Conservation (phyloP, 1,140 invertebrate species). For the Drosophila albomicans region DNA sequence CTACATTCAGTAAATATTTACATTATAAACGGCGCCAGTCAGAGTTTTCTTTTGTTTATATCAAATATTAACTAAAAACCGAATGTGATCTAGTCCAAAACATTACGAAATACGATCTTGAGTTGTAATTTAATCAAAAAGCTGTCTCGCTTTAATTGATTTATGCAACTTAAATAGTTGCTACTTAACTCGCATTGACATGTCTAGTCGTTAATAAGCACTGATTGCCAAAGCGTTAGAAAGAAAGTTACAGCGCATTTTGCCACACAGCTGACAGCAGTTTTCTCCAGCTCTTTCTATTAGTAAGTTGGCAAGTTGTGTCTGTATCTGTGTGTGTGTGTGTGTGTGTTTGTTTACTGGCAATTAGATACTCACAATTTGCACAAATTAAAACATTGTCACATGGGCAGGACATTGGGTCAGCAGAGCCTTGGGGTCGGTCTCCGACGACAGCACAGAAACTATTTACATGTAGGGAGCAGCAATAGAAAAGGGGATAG, state of each 20-base stretch:
- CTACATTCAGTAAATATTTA: no score
- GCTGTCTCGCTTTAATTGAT: constrained; percentile 1
- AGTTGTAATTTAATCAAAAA: neutral
- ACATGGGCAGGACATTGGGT: constrained; percentile 19
- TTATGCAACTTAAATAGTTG: neutral
- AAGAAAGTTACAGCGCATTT: neutral
- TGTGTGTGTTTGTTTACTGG: constrained; percentile 8
- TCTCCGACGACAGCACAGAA: constrained; percentile 6
- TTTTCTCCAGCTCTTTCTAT: neutral
- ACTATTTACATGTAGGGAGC: constrained; percentile 40
- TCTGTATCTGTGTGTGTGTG: constrained; percentile 15
- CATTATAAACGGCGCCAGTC: neutral
- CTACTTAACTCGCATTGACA: neutral
- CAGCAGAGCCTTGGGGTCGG: constrained; percentile 6
- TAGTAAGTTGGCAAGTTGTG: neutral
- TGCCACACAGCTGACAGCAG: neutral
- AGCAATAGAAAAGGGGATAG: neutral
- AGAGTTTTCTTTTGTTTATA: neutral
- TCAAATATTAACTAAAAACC: no score
- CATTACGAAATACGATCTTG: no score
- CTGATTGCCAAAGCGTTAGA: neutral
- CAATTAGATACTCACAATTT: constrained; percentile 50
- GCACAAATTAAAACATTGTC: constrained; percentile 46
- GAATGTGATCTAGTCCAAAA: no score
- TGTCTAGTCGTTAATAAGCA: neutral